Base-by-base conservation (phyloP, 1,140 invertebrate species). In the Piezodorus guildinii region DNA sequence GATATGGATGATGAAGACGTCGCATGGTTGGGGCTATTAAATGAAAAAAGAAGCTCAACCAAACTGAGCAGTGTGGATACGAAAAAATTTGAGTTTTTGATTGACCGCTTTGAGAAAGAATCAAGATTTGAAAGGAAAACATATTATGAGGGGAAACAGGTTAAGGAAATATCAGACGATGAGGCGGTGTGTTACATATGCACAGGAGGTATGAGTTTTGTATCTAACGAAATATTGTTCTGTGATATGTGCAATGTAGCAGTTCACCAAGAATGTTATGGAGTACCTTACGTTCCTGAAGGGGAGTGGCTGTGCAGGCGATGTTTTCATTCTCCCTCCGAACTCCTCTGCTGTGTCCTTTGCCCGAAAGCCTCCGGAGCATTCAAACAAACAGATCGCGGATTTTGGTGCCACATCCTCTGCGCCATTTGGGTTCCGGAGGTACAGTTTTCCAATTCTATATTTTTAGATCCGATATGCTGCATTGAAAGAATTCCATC, bases 161-260 rank as follows among this genome's bases (percentile, higher is more conserved):
- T 82, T 49, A 81, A 83, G 34, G 78, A 84, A 3, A 85, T 90
- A 14, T 90, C 95, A 14, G 94, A 97, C 73, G 94, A 98, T 72
- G 95, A 98, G 79, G 95, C 95, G 14, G 94, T 98, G 0, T 99
- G 96, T 74, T 96, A 91, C 72, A 97, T 99, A 69, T 91, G 88
- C 69, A 86, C 89, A 82, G 87, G 90, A 70, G 96, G 96, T 16
- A 95, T 98, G 73, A 98, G 95, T 76, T 89, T 95, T 72, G 96
- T 97, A 73, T 92, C 90, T 65, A 98, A 98, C 75, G 89, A 91
- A 39, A 92, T 92, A 71, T 79, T 99, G 44, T 99, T 99, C 76
- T 99, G 96, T 79, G 96, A 99, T 77, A 98, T 98, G 94, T 99
- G 96, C 76, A 98, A 99, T 78, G 77, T 99, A 27, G 94, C 96